Conservation (phyloP, 2,888 invertebrate species). For the Germaria angustata region DNA sequence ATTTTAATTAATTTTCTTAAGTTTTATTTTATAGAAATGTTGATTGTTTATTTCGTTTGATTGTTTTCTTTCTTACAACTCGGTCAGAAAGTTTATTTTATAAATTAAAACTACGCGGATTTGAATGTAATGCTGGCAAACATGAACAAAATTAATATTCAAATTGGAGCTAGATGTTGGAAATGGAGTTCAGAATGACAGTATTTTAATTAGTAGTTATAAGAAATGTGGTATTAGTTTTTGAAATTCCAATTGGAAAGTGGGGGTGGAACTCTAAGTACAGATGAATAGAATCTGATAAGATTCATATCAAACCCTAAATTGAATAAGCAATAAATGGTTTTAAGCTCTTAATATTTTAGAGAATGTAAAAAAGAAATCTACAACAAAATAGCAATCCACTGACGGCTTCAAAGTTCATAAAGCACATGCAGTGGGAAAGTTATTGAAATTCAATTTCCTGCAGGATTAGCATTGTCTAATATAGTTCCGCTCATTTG, state of each 20-base stretch:
- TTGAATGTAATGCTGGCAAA: conserved; percentile 33
- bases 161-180: conserved; percentile 37
- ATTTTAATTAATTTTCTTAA: conserved; percentile 67
- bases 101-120: conserved; percentile 52
- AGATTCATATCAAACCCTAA: too few relatives aligned
- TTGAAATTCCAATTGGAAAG: not conserved
- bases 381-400: too few relatives aligned
- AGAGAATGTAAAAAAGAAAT: too few relatives aligned
- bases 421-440: too few relatives aligned
- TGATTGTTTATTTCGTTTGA: conserved; percentile 16
- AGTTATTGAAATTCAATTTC: too few relatives aligned
- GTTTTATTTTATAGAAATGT: conserved; percentile 42
- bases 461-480: too few relatives aligned
- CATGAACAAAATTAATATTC: conserved; percentile 52
- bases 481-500: too few relatives aligned
- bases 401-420: too few relatives aligned
- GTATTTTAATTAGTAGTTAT: not conserved
- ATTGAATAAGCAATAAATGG: too few relatives aligned
- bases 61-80: not conserved
- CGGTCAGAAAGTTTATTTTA: conserved; percentile 55
- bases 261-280: not conserved
- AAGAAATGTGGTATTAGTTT: not conserved
- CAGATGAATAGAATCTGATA: not conserved
- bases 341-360: too few relatives aligned
- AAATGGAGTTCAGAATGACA: conserved; percentile 53